Conservation (phyloP, 2,888 invertebrate genomes). For the Ganaspis brasiliensis region DNA sequence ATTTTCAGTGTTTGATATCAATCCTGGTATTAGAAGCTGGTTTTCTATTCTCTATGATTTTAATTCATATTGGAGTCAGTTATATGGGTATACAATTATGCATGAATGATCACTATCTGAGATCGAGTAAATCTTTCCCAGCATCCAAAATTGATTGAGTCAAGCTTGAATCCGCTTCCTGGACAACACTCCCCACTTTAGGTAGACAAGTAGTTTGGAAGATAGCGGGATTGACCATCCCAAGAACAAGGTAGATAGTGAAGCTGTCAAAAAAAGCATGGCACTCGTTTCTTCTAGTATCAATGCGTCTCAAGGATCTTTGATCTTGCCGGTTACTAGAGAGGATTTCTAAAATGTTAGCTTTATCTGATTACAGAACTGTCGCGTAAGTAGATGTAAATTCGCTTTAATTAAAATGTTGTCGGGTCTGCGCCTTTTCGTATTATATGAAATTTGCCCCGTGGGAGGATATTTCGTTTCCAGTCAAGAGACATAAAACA, state of each 20-base stretch:
- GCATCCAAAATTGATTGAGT: conserved; percentile 68
- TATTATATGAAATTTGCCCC: conserved; percentile 5
- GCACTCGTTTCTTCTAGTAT: conserved; percentile 68
- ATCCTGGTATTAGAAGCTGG: not conserved
- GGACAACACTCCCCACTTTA: conserved; percentile 73
- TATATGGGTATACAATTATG: no score
- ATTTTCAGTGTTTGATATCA: conserved; percentile 13
- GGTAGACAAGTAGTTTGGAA: conserved; percentile 67
- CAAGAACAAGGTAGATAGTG: conserved; percentile 62
- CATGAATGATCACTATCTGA: conserved; percentile 54
- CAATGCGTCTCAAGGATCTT: conserved; percentile 67
- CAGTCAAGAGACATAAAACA: conserved; percentile 17
- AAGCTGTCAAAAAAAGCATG: conserved; percentile 74
- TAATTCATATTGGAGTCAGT: conserved; percentile 16
- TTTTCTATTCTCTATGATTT: not conserved
- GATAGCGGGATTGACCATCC: conserved; percentile 68
- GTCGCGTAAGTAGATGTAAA: conserved; percentile 64
- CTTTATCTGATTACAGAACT: conserved; percentile 65
- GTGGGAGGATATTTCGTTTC: conserved; percentile 21
- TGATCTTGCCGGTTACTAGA: conserved; percentile 69
- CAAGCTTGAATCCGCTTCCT: conserved; percentile 71
- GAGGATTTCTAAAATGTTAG: conserved; percentile 64
- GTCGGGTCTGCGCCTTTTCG: conserved; percentile 27
- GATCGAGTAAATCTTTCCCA: conserved; percentile 54
- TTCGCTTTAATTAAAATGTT: conserved; percentile 61